Evolutionary conservation across 1,140 invertebrate genomes (phyloP), one percentile per base, ranked within the genome.

Genomic region (Pseudoatta argentina): DNA sequence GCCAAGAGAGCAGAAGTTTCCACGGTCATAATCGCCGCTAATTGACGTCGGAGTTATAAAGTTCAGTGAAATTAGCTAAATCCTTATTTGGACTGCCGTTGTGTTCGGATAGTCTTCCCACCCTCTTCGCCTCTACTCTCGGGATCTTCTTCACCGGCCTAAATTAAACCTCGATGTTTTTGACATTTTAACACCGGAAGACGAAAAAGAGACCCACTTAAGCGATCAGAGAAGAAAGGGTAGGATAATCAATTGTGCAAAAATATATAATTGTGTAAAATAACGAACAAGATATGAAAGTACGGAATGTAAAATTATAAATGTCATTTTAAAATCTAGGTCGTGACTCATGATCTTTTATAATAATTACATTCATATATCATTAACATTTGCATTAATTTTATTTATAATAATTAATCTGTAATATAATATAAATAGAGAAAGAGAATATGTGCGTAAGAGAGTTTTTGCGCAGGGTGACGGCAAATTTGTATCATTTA

Each of bases 11-110:
- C 91, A 89, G 87, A 94, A 94, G 91, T 94, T 94, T 94, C 93
- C 91, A 94, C 91, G 86, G 91, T 93, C 91, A 93, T 94, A 95
- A 95, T 94, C 94, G 92, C 90, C 91, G 91, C 93, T 94, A 94
- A 94, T 94, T 94, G 93, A 94, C 91, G 93, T 89, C 81, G 77
- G 90, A 94, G 88, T 93, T 94, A 93, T 93, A 94, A 94, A 94
- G 93, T 94, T 94, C 90, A 92, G 91, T 92, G 88, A 94, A 94
- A 94, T 94, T 94, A 94, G 91, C 92, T 91, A 92, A 94, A 94
- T 92, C 93, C 92, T 93, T 94, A 93, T 93, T 91, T 91, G 90
- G 90, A 89, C 87, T 91, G 75, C 81, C 90, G 76, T 89, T 92
- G 92, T 92, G 92, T 92, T 88, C 88, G 69, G 85, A 76, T 88